These are phyloP conservation scores for Steinernema feltiae DNA, from an alignment of 1,140 invertebrate species.

Conservation along the genomic window DNA sequence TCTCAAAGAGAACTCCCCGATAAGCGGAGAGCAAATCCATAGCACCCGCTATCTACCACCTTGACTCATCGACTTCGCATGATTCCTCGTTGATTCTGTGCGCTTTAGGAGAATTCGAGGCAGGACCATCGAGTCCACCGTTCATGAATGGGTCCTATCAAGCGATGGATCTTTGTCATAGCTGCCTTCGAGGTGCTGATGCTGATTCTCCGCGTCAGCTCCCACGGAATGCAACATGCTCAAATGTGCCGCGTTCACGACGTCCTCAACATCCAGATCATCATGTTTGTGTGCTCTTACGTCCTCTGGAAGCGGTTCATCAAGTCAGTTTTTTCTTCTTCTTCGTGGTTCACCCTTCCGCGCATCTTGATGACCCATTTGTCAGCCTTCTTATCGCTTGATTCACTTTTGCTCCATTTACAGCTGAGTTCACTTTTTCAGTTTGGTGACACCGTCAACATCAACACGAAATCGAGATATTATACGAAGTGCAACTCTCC, in stretches of 20 bases:
- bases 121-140: too few relatives aligned
- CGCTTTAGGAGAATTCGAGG: background rate
- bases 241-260: background rate
- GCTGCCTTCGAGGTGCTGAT: background rate
- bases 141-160: background rate
- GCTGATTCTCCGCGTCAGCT: background rate
- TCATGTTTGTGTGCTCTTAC: background rate
- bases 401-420: background rate
- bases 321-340: background rate
- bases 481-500: background rate
- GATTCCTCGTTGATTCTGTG: too few relatives aligned
- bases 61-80: too few relatives aligned
- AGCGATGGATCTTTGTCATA: background rate
- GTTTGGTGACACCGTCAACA: background rate
- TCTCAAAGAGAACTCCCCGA: too few relatives aligned
- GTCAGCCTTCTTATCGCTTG: background rate
- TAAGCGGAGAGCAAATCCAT: too few relatives aligned
- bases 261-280: background rate
- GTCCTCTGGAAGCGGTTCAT: background rate
- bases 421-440: background rate
- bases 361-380: slow-evolving; percentile 4
- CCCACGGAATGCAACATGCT: background rate
- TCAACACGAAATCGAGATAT: background rate
- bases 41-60: too few relatives aligned
- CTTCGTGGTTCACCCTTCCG: background rate